These are phyloP conservation scores for Protonemura montana DNA, from an alignment of 2,888 invertebrate genomes.

Conservation along the genomic window DNA sequence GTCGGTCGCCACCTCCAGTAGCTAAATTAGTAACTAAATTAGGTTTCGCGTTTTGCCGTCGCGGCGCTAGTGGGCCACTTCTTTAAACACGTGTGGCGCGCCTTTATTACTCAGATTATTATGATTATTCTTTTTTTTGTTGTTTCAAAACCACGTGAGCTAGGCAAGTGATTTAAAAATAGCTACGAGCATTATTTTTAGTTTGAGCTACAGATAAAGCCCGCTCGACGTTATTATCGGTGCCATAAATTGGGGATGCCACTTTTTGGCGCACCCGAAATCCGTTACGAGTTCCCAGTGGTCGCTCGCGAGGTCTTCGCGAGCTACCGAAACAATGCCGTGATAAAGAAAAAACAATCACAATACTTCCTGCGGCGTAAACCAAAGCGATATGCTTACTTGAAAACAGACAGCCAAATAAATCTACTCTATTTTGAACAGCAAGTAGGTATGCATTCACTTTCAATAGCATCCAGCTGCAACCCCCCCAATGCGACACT, in stretches of 20 bases:
- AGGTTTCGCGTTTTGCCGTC: background rate
- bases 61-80: background rate
- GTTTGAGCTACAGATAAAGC: background rate
- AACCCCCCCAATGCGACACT: too few relatives aligned
- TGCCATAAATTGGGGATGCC: background rate
- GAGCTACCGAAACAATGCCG: too few relatives aligned
- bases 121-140: background rate
- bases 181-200: background rate
- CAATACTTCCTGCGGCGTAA: too few relatives aligned
- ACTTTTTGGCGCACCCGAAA: background rate
- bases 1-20: constrained; percentile 15
- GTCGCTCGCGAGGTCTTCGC: too few relatives aligned
- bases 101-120: too few relatives aligned
- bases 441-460: too few relatives aligned
- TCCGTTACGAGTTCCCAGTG: background rate
- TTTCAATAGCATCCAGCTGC: too few relatives aligned
- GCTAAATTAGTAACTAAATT: background rate
- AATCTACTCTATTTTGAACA: too few relatives aligned
- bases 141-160: background rate
- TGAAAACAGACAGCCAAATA: too few relatives aligned
- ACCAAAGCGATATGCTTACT: too few relatives aligned
- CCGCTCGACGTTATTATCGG: background rate
- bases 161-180: background rate
- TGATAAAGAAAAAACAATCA: too few relatives aligned
- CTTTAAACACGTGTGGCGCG: background rate